phyloP scores from a whole-genome alignment of 2,113 vertebrate species.

The Nothocercus julius region DNA sequence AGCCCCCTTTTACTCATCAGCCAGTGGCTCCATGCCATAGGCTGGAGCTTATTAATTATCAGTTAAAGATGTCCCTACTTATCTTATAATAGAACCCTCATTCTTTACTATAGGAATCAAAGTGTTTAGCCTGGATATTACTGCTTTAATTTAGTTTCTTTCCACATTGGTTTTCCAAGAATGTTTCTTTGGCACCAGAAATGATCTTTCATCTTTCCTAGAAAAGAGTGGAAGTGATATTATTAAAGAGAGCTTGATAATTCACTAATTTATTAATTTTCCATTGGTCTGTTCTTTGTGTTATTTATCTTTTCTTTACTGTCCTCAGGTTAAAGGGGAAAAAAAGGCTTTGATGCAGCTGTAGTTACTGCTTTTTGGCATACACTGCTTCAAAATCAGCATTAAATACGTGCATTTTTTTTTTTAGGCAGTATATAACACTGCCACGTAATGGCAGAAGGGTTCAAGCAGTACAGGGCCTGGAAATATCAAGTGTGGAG shows the following conservation, averaged over 20 bases:
- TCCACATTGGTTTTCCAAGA: neutral
- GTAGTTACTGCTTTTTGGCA: neutral
- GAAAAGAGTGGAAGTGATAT: neutral
- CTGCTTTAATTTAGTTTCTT: neutral
- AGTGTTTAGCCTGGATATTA: neutral
- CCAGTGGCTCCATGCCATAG: neutral
- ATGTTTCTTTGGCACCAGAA: neutral
- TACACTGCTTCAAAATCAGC: neutral
- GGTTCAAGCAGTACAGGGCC: neutral
- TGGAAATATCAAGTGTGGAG: slow-evolving; percentile 25
- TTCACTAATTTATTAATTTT: neutral
- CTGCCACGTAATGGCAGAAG: neutral
- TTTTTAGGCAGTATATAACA: neutral
- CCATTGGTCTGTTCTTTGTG: neutral
- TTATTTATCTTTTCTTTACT: neutral
- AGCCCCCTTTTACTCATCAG: neutral
- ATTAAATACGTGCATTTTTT: neutral
- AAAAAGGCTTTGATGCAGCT: neutral
- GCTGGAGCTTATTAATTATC: neutral
- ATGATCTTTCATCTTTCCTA: neutral
- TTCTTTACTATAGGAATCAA: neutral
- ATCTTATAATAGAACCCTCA: neutral
- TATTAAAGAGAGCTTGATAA: neutral
- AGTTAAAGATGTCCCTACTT: neutral
- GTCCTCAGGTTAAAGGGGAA: neutral